These are phyloP conservation scores for Thera britannica DNA, from an alignment of 2,888 invertebrate genomes.

Conservation along the genomic window DNA sequence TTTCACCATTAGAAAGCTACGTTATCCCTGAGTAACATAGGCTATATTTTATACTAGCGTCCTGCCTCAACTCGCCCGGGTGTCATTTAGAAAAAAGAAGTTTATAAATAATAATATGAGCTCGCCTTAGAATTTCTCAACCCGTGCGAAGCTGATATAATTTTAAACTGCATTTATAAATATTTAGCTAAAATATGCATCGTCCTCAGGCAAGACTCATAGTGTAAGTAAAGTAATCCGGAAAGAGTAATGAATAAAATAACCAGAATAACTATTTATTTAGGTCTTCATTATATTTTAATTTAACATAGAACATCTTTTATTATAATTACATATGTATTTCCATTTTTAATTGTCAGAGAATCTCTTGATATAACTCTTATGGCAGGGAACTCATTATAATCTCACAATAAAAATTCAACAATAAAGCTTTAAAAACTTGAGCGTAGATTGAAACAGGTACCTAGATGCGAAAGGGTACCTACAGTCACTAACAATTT, in stretches of 20 bases:
- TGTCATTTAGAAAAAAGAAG: too few species aligned
- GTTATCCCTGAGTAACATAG: too few species aligned
- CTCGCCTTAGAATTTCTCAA: too few species aligned
- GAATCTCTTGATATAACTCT: constrained; percentile 68
- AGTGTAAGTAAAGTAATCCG: not conserved
- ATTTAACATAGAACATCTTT: constrained; percentile 78
- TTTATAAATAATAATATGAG: too few species aligned
- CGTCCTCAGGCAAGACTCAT: not conserved
- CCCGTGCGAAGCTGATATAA: too few species aligned
- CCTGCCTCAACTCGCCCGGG: too few species aligned
- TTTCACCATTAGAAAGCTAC: too few species aligned
- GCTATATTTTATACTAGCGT: too few species aligned
- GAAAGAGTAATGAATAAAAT: constrained; percentile 14
- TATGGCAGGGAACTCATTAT: constrained; percentile 76
- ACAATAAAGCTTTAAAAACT: constrained; percentile 82
- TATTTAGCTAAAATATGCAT: not conserved
- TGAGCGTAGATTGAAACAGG: constrained; percentile 80
- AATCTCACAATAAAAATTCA: constrained; percentile 77
- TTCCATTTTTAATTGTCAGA: constrained; percentile 62
- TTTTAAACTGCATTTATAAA: too few species aligned
- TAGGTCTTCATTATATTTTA: constrained; percentile 50
- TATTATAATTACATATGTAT: constrained; percentile 68
- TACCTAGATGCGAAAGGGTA: constrained; percentile 76
- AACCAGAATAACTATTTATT: constrained; percentile 38
- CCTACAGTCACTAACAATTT: constrained; percentile 77